Base-by-base conservation (phyloP, 2,113 vertebrate genomes). In the Gopherus evgoodei region DNA sequence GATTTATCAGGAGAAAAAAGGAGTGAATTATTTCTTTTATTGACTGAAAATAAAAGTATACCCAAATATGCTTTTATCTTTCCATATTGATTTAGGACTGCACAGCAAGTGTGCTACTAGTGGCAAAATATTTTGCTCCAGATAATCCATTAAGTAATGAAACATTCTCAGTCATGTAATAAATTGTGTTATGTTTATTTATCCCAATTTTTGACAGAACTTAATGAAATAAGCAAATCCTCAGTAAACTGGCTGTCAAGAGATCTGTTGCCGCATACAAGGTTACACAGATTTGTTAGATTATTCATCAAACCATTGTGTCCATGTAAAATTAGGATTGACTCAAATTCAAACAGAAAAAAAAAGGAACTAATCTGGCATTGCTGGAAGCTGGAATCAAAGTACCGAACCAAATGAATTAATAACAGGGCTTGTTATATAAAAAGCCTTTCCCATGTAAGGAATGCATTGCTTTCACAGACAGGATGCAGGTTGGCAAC, bases 281-380 rank as follows among this genome's bases (percentile, higher is more conserved):
- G 86, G 72, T 91, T 89, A 87, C 87, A 84, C 54, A 93, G 89
- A 93, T 82, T 90, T 84, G 3, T 49, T 84, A 83, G 89, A 89
- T 95, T 94, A 92, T 86, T 91, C 47, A 89, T 84, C 83, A 90
- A 91, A 89, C 52, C 19, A 84, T 83, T 94, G 72, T 80, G 16
- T 72, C 56, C 35, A 56, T 88, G 90, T 94, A 91, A 94, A 86
- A 75, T 38, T 80, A 31, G 56, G 89, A 82, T 88, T 91, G 0
- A 0, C 17, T 81, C 49, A 76, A 57, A 83, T 88, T 59, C 62
- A n/a, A 69, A 65, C 81, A 91, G 31, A 52, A 38, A 59, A 38
- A 38, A 49, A 90, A 31, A n/a, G 31, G 83, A 90, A 79, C 6
- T 29, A 87, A 57, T 83, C 29, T 75, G 76, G 11, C 47, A 47